Percentiles rank a stretch among this genome's conserved stretches.
Conservation (phyloP, 1,140 invertebrate genomes). For the Papilio machaon region DNA sequence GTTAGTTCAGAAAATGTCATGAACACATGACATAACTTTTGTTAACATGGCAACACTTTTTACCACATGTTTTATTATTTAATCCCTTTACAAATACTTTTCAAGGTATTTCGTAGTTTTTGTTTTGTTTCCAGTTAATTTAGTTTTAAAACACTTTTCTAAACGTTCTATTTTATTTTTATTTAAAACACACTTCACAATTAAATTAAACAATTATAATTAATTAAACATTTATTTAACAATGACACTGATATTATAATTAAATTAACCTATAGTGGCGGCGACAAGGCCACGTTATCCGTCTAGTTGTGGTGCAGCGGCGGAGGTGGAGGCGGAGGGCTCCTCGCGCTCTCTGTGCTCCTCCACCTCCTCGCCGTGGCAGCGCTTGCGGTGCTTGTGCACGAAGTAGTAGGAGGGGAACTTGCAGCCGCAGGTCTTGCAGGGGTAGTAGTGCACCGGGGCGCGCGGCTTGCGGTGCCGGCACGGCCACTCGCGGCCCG, state of each 20-base stretch:
- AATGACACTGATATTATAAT: slow-evolving; percentile 58
- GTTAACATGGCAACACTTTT: neutral
- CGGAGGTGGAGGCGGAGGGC: slow-evolving; percentile 66
- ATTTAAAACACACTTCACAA: neutral
- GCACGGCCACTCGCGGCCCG: slow-evolving; percentile 80
- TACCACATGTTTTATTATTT: neutral
- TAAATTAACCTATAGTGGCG: slow-evolving; percentile 54
- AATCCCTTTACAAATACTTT: neutral
- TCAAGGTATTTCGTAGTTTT: neutral
- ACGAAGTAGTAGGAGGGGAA: slow-evolving; percentile 97
- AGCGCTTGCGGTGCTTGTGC: slow-evolving; percentile 93
- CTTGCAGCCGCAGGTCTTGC: slow-evolving; percentile 95
- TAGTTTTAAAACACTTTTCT: slow-evolving; percentile 12
- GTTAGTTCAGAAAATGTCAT: neutral
- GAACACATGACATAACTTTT: neutral
- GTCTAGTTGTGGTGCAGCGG: slow-evolving; percentile 38
- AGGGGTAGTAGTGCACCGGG: slow-evolving; percentile 95
- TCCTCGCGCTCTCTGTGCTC: slow-evolving; percentile 43
- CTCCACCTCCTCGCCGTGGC: slow-evolving; percentile 86
- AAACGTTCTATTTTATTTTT: neutral
- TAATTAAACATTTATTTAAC: slow-evolving; percentile 70
- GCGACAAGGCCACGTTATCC: slow-evolving; percentile 38
- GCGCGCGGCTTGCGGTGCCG: slow-evolving; percentile 84
- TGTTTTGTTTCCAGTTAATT: neutral
- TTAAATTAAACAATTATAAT: slow-evolving; percentile 44